A percentile compares a stretch with the other conserved stretches of the same genome.
phyloP scores from a whole-genome alignment of 2,113 vertebrate genomes.

The Glaucidium brasilianum region DNA sequence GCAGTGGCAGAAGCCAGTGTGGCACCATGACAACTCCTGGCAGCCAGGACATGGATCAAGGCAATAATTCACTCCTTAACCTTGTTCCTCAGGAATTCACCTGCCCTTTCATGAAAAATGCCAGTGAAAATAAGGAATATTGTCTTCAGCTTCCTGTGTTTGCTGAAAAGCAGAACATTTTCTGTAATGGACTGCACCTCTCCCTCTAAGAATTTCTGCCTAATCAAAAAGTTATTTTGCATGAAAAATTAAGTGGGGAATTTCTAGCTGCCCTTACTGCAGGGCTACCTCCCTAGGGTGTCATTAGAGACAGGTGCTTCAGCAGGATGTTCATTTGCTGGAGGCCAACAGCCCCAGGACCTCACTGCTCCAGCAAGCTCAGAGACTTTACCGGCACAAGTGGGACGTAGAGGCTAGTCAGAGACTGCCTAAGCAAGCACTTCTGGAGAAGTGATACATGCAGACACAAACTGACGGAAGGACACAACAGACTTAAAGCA shows the following conservation, averaged over 20 bases:
- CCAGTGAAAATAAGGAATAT: background rate
- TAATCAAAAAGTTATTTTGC: background rate
- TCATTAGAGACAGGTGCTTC: background rate
- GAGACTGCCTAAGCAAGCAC: background rate
- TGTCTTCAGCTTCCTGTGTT: background rate
- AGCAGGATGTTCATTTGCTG: background rate
- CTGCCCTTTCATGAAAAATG: background rate
- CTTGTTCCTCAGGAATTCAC: background rate
- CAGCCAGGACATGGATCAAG: background rate
- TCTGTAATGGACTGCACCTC: background rate
- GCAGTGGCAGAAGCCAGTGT: rapidly evolving
- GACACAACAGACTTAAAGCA: background rate
- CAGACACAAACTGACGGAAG: background rate
- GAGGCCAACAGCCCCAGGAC: background rate
- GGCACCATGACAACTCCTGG: background rate
- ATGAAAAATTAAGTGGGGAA: background rate
- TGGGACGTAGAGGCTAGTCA: background rate
- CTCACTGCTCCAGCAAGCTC: background rate
- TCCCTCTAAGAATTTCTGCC: background rate
- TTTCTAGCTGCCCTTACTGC: background rate
- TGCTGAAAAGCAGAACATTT: background rate
- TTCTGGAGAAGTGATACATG: background rate
- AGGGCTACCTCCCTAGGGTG: background rate
- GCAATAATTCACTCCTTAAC: background rate
- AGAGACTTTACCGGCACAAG: background rate